Base-by-base conservation (phyloP, 2,113 vertebrate genomes). In the Seriola aureovittata region DNA sequence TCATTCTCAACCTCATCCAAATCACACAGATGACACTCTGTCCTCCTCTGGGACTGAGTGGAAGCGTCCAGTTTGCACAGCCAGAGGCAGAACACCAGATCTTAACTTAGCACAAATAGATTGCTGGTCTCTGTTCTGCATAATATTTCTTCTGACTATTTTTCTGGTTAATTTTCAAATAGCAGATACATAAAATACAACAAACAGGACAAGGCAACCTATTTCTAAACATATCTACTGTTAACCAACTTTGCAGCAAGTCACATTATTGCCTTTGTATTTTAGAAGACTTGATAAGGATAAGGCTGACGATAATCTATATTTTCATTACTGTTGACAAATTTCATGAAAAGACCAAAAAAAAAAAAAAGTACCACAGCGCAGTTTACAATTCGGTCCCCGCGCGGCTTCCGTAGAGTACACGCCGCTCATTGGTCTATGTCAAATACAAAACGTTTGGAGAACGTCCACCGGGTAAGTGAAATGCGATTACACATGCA, bases 371-470 rank as follows among this genome's bases (percentile, higher is more conserved):
- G 8, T 1, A 13, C 1, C 14, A 1, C 8, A 23, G 68, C 82
- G 64, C 13, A n/a, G 16, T 55, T 40, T 0, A 4, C 0, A 0
- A 8, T 55, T 87, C 68, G 89, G 93, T 84, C 90, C 89, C 44
- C 16, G 14, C 16, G 10, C 42, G 0, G 55, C 8, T 68, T 9
- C 94, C 93, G 88, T 95, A 92, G 0, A 23, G 0, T 21, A 0
- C 34, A 7, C 21, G 14, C 7, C 3, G 76, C 54, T 92, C 88
- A 94, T 93, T 94, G 91, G 93, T 72, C 38, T 59, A 29, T n/a
- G 52, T 25, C 9, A 3, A 57, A 63, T 32, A 82, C 62, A 63
- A 62, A 29, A 69, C 81, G 82, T 90, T 68, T 54, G 21, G 23
- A 72, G 1, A 64, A 67, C 89, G 81, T 80, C 12, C 0, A 3